Base-by-base conservation (phyloP, 2,113 vertebrate species). In the Donacobius atricapilla region DNA sequence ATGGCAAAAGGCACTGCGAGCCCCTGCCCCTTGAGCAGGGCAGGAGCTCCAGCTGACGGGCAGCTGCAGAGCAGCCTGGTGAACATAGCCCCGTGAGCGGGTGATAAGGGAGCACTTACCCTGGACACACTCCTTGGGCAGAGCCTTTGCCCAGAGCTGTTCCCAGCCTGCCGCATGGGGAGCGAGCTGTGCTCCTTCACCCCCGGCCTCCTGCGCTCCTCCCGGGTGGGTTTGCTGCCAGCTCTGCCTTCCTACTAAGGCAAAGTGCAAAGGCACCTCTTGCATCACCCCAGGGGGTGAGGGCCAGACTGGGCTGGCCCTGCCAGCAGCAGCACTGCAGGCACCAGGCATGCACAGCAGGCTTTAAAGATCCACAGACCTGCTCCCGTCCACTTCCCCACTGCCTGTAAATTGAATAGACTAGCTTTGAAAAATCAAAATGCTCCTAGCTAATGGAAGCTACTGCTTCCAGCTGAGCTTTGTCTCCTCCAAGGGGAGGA, bases 11-110 rank as follows among this genome's bases (percentile, higher is more conserved):
- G 45, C 56, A 25, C 48, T 7, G 33, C 23, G 69, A 70, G 73
- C 84, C 69, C 77, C 60, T 93, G 90, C 81, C 90, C 84, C 94
- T 82, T 82, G 84, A 75, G 51, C 81, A 82, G 60, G 51, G 51
- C 47, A 51, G 81, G 71, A 84, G 47, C 39, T 63, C 51, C 44
- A 4, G 15, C 76, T 83, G 25, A 5, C 15, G 47, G 57, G 5
- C 22, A 69, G 61, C 57, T 6, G 15, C 63, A 87, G 21, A 79
- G 51, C 69, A 78, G 89, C 71, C 45, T 42, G 50, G 24, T 22
- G 48, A 33, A 33, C 44, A 31, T 35, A 61, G 76, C 66, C 61
- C 48, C 0, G 3, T 28, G 30, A 33, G 39, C 2, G 18, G 18
- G 48, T 30, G 80, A 33, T 80, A 73, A 77, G 39, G 72, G 58